Conservation (phyloP, 2,888 invertebrate genomes). For the Cerastoderma edule region DNA sequence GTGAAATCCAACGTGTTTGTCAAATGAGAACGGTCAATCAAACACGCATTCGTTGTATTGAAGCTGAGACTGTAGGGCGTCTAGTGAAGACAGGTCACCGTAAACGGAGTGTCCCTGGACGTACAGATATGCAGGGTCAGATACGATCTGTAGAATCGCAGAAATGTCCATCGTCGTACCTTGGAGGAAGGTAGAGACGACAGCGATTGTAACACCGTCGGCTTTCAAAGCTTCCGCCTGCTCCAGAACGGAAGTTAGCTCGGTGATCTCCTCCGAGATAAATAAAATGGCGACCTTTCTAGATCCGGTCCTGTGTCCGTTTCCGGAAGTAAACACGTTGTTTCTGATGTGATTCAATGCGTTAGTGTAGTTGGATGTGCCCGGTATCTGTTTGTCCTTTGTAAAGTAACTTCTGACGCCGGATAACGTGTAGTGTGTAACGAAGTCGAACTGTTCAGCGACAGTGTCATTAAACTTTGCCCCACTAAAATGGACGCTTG, state of each 20-base stretch:
- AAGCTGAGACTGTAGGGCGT: not conserved
- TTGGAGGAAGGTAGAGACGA: not conserved
- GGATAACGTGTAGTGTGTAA: not conserved
- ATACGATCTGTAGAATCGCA: conserved; percentile 2
- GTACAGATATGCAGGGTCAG: conserved; percentile 2
- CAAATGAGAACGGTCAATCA: not conserved
- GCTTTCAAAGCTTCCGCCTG: not conserved
- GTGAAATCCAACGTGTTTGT: too few species aligned
- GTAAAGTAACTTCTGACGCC: not conserved
- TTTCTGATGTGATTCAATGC: conserved; percentile 1
- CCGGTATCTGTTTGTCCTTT: too few species aligned
- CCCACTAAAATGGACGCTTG: not conserved
- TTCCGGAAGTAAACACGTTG: not conserved
- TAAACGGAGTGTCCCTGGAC: not conserved
- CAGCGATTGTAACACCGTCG: not conserved
- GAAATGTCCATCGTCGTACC: not conserved
- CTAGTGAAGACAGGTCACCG: not conserved
- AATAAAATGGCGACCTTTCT: conserved; percentile 4
- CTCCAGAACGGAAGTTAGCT: not conserved
- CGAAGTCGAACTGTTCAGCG: not conserved
- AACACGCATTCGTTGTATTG: not conserved
- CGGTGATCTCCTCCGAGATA: conserved; percentile 3
- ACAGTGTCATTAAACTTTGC: not conserved
- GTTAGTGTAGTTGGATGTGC: not conserved
- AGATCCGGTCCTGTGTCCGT: not conserved